Evolutionary conservation across 1,140 invertebrate genomes (phyloP).

Genomic region (Nasonia vitripennis): DNA sequence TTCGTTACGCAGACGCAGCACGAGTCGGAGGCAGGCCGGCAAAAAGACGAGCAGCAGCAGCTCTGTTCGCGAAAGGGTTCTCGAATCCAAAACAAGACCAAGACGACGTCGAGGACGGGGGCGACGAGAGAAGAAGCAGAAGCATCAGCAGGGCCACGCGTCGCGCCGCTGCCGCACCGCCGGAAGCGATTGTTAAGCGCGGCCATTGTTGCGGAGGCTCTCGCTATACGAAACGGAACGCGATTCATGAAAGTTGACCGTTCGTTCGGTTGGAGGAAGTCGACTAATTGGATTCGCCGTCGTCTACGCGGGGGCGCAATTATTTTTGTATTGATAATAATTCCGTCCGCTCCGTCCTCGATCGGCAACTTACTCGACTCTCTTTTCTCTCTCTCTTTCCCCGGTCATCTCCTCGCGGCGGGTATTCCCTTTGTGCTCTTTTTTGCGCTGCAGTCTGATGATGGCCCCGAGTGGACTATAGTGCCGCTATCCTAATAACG

Average conservation of each 20-base stretch:
- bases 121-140: background rate
- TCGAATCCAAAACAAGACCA: constrained; percentile 48
- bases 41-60: background rate
- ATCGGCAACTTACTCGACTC: background rate
- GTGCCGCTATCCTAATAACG: too few relatives aligned
- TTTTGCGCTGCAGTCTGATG: background rate
- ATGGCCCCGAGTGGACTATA: too few relatives aligned
- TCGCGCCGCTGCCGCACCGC: constrained; percentile 47
- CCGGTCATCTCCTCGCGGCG: background rate
- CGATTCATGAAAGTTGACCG: constrained; percentile 63
- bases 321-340: constrained; percentile 53
- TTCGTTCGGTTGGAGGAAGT: constrained; percentile 61
- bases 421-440: background rate
- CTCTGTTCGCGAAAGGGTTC: background rate
- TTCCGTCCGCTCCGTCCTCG: constrained; percentile 5
- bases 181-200: constrained; percentile 68
- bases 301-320: constrained; percentile 49
- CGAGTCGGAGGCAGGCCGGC: background rate
- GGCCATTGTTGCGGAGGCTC: constrained; percentile 52
- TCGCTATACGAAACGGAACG: constrained; percentile 56
- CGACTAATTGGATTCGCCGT: constrained; percentile 60
- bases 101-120: constrained; percentile 30
- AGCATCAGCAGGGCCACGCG: constrained; percentile 51
- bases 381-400: background rate
- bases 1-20: constrained; percentile 36